Base-by-base conservation (phyloP, 2,797 vertebrate genomes). In the Poeciliopsis presidionis region DNA sequence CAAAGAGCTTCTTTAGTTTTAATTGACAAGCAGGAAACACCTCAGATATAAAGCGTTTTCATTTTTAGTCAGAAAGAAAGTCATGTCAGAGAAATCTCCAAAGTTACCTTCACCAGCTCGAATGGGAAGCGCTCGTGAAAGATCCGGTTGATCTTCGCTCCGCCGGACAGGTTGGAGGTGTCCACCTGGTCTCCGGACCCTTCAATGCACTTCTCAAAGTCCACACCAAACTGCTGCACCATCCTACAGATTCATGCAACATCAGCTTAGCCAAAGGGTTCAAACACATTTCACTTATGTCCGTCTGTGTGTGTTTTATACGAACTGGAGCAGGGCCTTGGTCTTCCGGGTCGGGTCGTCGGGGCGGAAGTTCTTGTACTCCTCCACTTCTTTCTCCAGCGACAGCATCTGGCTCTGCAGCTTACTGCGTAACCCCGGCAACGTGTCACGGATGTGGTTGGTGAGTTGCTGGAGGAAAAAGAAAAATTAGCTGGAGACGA, bases 181-280 rank as follows among this genome's bases (percentile, higher is more conserved):
- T 99, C 98, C 90, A 99, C 97, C 88, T 99, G 98, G 90, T 99
- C 97, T 5, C 97, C 98, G 0, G 98, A 99, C 0, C 98, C 98
- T 81, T 99, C 98, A 0, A 99, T 99, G 45, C 98, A 91, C 95
- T 99, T 99, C 94, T 99, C 98, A 22, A 99, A 99, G 92, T 99
- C 98, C 87, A 99, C 97, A 0, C 96, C 97, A 1, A 99, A 98
- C 93, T 99, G 98, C 92, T 99, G 98, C 83, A 99, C 98, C 97
- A 99, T 99, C 91, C 98, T 99, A 73, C 36, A 41, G 18, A 72
- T 72, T 72, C 20, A 76, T 0, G n/a, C 33, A 8, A n/a, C n/a
- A 39, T 14, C 20, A 25, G 41, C 25, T 45, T 45, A 9, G 12
- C 20, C 8, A 5, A 59, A 39, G 6, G 16, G 41, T 51, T 5